A percentile compares a stretch with the other conserved stretches of the same genome.
Evolutionary conservation across 2,797 vertebrate genomes (phyloP).

Genomic region (Diceros bicornis): DNA sequence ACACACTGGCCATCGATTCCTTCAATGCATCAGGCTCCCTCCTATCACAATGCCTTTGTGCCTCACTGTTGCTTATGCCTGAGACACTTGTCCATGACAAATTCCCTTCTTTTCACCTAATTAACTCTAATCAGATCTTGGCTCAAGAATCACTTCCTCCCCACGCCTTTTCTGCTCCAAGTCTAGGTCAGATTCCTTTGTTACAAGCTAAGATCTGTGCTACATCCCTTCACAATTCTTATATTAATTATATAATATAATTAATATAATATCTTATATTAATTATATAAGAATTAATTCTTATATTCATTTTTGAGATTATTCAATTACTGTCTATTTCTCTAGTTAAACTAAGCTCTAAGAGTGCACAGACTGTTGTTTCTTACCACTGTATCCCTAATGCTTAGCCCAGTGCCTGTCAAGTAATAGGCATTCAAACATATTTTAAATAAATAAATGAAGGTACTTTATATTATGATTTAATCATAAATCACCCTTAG

Average conservation of each 20-base stretch:
- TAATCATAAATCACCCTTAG: not conserved
- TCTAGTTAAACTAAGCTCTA: slow-evolving; percentile 62
- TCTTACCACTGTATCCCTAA: slow-evolving; percentile 44
- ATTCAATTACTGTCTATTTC: slow-evolving; percentile 49
- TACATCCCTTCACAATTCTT: slow-evolving; percentile 1
- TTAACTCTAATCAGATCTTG: slow-evolving; percentile 58
- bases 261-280: slow-evolving; percentile 32
- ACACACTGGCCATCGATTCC: not conserved
- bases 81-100: not conserved
- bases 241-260: slow-evolving; percentile 56
- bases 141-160: slow-evolving; percentile 65
- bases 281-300: slow-evolving; percentile 63
- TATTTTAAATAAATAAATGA: slow-evolving; percentile 53
- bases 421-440: slow-evolving; percentile 20
- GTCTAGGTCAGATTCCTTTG: slow-evolving; percentile 15
- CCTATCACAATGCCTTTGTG: not conserved
- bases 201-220: not conserved
- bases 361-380: not conserved
- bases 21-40: not conserved
- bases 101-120: slow-evolving; percentile 35
- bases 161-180: not conserved
- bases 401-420: not conserved
- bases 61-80: not conserved
- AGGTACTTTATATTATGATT: slow-evolving; percentile 4
- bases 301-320: slow-evolving; percentile 39